Evolutionary conservation across 2,797 vertebrate species (phyloP).

Genomic region (Sitta carolinensis): DNA sequence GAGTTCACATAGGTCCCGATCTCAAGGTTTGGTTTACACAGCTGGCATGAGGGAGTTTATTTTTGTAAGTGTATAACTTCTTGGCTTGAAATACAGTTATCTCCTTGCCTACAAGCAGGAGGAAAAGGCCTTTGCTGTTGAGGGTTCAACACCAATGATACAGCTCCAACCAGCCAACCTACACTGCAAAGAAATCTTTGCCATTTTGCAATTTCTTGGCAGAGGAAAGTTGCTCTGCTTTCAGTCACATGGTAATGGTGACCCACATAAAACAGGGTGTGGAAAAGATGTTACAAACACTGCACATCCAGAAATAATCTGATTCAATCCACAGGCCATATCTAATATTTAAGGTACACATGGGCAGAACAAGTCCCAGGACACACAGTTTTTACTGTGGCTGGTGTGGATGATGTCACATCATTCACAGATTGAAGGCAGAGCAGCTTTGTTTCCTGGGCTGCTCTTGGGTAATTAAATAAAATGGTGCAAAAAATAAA

Average conservation of each 20-base stretch:
- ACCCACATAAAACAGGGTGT: background rate
- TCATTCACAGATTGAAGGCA: background rate
- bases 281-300: background rate
- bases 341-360: background rate
- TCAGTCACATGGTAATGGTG: background rate
- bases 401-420: background rate
- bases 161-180: background rate
- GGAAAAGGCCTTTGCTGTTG: background rate
- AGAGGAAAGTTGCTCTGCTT: background rate
- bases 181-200: background rate
- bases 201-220: slow-evolving; percentile 10
- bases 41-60: background rate
- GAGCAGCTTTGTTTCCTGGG: background rate
- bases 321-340: background rate
- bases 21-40: background rate
- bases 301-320: background rate
- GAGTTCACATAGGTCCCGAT: background rate
- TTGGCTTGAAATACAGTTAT: background rate
- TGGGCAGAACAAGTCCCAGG: background rate
- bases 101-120: background rate
- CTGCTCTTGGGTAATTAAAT: background rate
- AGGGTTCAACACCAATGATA: background rate
- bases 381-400: background rate
- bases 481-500: slow-evolving; percentile 1
- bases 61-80: background rate